phyloP scores from a whole-genome alignment of 2,113 vertebrate species.

The Cygnus buccinator region DNA sequence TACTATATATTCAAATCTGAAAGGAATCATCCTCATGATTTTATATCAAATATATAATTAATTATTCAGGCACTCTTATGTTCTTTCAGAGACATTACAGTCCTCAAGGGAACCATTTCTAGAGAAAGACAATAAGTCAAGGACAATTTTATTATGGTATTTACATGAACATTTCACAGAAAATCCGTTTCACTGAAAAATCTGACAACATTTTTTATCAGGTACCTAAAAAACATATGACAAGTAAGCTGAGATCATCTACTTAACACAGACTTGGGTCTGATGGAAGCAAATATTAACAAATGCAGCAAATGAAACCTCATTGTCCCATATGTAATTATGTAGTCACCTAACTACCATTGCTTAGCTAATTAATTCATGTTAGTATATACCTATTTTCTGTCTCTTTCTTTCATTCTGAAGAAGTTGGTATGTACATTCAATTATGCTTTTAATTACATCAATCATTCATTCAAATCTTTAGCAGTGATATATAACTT shows the following conservation, averaged over 20 bases:
- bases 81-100: not conserved
- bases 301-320: constrained; percentile 24
- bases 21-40: not conserved
- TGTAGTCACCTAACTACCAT: constrained; percentile 17
- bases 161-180: not conserved
- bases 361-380: constrained; percentile 50
- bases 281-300: not conserved
- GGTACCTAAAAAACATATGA: not conserved
- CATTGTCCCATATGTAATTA: constrained; percentile 23
- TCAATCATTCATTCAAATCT: not conserved
- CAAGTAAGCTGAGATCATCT: not conserved
- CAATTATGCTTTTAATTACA: constrained; percentile 12
- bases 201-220: not conserved
- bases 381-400: not conserved
- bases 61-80: not conserved
- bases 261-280: not conserved
- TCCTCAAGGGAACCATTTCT: not conserved
- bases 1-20: not conserved
- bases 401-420: not conserved
- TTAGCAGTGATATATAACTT: not conserved
- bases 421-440: not conserved
- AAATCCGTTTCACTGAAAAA: not conserved
- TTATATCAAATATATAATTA: constrained; percentile 4
- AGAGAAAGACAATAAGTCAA: not conserved
- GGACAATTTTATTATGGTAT: not conserved